A percentile compares a stretch with the other conserved stretches of the same genome.
Conservation (phyloP, 2,888 invertebrate genomes). For the Lepidochrysops patricia region DNA sequence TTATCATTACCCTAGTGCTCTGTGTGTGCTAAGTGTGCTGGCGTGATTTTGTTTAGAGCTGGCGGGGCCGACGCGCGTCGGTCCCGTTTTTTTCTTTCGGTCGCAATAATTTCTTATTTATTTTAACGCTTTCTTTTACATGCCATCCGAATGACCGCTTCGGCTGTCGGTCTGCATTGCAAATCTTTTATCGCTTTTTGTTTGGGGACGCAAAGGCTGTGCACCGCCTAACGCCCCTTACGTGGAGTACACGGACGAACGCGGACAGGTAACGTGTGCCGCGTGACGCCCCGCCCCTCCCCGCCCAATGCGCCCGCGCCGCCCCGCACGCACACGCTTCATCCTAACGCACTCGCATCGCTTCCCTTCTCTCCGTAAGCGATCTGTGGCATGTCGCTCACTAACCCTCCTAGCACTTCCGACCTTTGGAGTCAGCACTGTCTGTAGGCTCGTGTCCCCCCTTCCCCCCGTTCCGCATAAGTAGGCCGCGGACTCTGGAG, state of each 20-base stretch:
- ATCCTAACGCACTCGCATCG: constrained; percentile 20
- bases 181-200: constrained; percentile 70
- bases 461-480: constrained; percentile 14
- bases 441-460: constrained; percentile 13
- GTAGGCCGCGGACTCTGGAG: constrained; percentile 25
- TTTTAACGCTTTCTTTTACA: constrained; percentile 74
- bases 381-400: constrained; percentile 36
- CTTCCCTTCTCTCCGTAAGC: constrained; percentile 20
- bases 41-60: constrained; percentile 55
- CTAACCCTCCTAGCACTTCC: constrained; percentile 29
- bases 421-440: constrained; percentile 13
- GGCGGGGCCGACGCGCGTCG: constrained; percentile 54
- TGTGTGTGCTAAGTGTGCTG: constrained; percentile 68
- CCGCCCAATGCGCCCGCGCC: constrained; percentile 17
- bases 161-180: constrained; percentile 63
- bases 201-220: constrained; percentile 72
- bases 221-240: constrained; percentile 92
- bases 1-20: constrained; percentile 69
- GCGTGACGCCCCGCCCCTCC: constrained; percentile 40
- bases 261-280: constrained; percentile 90
- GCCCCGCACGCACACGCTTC: constrained; percentile 13
- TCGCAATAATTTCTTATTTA: constrained; percentile 67
- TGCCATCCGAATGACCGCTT: constrained; percentile 74
- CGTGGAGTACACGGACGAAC: constrained; percentile 96
- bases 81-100: constrained; percentile 46